phyloP scores from a whole-genome alignment of 2,888 invertebrate genomes.

The Andrena minutula region DNA sequence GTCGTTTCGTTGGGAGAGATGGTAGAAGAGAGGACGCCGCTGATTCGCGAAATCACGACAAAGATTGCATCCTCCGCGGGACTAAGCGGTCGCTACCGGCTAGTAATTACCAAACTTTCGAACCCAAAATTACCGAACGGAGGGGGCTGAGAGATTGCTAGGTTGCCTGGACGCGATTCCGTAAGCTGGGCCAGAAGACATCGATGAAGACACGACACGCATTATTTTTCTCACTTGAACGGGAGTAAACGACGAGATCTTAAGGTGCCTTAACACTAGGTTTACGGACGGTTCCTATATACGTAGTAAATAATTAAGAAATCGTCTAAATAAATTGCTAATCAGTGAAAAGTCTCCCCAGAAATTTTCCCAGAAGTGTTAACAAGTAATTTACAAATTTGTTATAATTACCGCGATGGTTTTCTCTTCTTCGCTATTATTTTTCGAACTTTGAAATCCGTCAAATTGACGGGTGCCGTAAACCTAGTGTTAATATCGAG shows the following conservation, averaged over 20 bases:
- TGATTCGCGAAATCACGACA: constrained; percentile 45
- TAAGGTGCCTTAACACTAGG: neutral
- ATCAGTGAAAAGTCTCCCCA: no score
- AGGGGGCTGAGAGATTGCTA: constrained; percentile 59
- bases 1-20: neutral
- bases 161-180: constrained; percentile 43
- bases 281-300: no score
- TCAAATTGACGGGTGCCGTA: no score
- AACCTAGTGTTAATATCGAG: no score
- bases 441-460: no score
- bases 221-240: neutral
- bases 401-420: no score
- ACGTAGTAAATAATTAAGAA: no score
- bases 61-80: constrained; percentile 60
- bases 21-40: constrained; percentile 18
- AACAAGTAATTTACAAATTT: no score
- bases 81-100: constrained; percentile 61
- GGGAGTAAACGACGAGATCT: neutral
- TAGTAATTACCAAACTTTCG: constrained; percentile 66
- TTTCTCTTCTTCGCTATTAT: no score
- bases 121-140: constrained; percentile 60
- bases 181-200: constrained; percentile 6
- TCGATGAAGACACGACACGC: constrained; percentile 11
- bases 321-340: no score
- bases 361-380: no score